Conservation (phyloP, 2,797 vertebrate species). For the Syndactyla subalaris region DNA sequence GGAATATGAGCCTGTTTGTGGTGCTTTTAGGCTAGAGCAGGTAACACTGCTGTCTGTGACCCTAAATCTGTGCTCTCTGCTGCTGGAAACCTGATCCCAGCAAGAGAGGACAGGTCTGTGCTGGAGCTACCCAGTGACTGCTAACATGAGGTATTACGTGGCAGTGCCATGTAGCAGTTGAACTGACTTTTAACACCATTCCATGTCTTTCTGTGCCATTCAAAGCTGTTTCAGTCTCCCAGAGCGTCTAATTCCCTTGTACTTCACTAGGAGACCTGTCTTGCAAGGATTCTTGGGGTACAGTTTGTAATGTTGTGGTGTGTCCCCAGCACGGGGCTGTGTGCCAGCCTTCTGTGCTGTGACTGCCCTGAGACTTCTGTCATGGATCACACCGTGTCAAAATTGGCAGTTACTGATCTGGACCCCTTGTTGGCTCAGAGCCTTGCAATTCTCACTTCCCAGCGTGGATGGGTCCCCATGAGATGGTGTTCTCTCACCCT, state of each 20-base stretch:
- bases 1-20: not conserved
- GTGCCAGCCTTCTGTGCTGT: not conserved
- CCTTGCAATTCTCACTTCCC: not conserved
- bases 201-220: not conserved
- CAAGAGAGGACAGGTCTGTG: not conserved
- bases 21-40: not conserved
- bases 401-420: not conserved
- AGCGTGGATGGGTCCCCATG: not conserved
- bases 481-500: not conserved
- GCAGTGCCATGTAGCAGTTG: not conserved
- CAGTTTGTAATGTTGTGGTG: not conserved
- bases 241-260: not conserved
- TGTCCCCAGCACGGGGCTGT: not conserved
- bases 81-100: not conserved
- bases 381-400: not conserved
- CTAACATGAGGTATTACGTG: not conserved
- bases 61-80: not conserved
- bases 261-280: not conserved
- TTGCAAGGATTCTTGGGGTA: not conserved
- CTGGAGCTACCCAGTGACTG: not conserved
- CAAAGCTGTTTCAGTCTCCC: not conserved
- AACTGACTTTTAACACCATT: not conserved
- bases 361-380: not conserved
- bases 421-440: not conserved
- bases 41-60: not conserved